phyloP scores from a whole-genome alignment of 2,113 vertebrate genomes.

The Athene cunicularia region DNA sequence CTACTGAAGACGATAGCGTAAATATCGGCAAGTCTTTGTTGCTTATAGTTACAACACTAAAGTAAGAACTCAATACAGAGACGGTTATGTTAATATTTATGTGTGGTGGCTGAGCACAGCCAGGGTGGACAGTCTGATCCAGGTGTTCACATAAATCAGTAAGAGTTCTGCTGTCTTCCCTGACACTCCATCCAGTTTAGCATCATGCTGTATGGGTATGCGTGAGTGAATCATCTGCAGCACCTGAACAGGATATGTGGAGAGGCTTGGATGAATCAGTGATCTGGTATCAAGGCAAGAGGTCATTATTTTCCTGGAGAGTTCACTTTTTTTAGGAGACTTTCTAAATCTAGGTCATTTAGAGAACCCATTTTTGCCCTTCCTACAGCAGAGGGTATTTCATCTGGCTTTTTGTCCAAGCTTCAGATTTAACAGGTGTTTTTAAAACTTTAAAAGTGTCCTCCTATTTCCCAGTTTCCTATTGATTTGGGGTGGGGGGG shows the following conservation, averaged over 20 bases:
- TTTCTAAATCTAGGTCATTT: not conserved
- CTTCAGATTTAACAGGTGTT: not conserved
- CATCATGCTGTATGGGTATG: not conserved
- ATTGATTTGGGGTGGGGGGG: accelerated
- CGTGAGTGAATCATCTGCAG: not conserved
- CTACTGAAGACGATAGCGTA: not conserved
- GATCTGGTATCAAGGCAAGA: not conserved
- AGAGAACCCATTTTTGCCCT: not conserved
- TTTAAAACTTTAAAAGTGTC: not conserved
- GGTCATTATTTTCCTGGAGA: not conserved
- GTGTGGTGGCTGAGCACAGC: not conserved
- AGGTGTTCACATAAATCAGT: not conserved
- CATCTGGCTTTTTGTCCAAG: not conserved
- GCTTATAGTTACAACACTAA: not conserved
- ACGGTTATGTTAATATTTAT: not conserved
- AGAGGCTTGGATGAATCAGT: not conserved
- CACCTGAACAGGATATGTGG: not conserved
- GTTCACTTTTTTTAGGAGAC: not conserved
- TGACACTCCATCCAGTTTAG: not conserved
- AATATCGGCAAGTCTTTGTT: not conserved
- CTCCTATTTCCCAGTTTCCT: not conserved
- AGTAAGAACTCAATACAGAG: not conserved
- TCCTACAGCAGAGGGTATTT: not conserved
- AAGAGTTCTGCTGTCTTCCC: not conserved
- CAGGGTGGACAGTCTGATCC: not conserved